Conservation (phyloP, 1,140 invertebrate genomes). For the Polyergus mexicanus region DNA sequence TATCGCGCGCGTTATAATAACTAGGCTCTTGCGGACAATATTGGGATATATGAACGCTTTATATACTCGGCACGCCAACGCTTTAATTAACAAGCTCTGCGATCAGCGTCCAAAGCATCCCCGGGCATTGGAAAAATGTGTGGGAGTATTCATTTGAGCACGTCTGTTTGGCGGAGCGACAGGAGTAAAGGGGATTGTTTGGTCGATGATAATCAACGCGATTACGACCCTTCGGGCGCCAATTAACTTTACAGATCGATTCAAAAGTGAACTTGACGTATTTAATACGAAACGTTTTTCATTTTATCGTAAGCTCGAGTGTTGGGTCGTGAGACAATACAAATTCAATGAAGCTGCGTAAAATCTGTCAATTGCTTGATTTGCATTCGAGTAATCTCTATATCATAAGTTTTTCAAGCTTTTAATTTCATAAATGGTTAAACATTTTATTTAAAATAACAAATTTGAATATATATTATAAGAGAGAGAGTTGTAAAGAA, state of each 20-base stretch:
- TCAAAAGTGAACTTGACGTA: slow-evolving; percentile 15
- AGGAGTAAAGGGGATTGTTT: slow-evolving; percentile 34
- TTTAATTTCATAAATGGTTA: neutral
- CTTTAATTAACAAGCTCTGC: slow-evolving; percentile 53
- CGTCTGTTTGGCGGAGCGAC: neutral
- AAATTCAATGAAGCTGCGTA: neutral
- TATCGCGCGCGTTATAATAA: slow-evolving; percentile 39
- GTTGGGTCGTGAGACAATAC: neutral
- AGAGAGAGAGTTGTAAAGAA: neutral
- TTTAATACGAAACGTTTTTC: slow-evolving; percentile 31
- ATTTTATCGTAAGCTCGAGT: neutral
- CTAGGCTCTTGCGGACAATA: slow-evolving; percentile 26
- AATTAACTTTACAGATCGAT: slow-evolving; percentile 52
- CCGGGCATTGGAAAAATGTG: slow-evolving; percentile 40
- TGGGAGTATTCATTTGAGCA: slow-evolving; percentile 41
- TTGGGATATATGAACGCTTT: slow-evolving; percentile 27
- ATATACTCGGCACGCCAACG: slow-evolving; percentile 15
- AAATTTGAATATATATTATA: too few relatives aligned
- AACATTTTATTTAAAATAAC: too few relatives aligned
- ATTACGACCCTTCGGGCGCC: slow-evolving; percentile 39
- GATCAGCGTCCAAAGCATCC: slow-evolving; percentile 47
- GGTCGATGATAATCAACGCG: slow-evolving; percentile 58
- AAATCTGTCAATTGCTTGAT: slow-evolving; percentile 2
- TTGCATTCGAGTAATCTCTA: neutral
- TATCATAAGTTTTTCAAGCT: neutral